A percentile compares a stretch with the other conserved stretches of the same genome.
Conservation (phyloP, 2,888 invertebrate species). For the Thecophora atra region DNA sequence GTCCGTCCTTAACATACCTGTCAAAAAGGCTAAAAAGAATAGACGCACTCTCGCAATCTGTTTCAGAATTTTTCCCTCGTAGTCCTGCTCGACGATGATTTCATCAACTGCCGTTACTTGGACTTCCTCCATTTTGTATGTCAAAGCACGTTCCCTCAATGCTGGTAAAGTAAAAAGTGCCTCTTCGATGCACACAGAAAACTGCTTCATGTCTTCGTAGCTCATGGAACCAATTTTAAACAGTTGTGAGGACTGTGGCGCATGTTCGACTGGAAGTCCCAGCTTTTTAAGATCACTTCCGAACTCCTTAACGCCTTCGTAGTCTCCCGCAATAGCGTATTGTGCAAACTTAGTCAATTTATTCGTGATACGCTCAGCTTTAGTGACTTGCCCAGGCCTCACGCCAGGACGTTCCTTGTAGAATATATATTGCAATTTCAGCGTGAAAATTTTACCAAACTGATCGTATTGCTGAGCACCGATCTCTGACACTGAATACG, state of each 20-base stretch:
- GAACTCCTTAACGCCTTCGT: slow-evolving; percentile 92
- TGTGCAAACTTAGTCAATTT: slow-evolving; percentile 93
- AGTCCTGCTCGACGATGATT: slow-evolving; percentile 87
- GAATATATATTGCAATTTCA: slow-evolving; percentile 94
- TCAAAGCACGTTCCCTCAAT: slow-evolving; percentile 86
- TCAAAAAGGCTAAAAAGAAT: slow-evolving; percentile 95
- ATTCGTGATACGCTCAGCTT: slow-evolving; percentile 90
- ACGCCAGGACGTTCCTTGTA: slow-evolving; percentile 98
- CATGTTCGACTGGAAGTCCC: slow-evolving; percentile 95
- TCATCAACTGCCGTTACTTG: slow-evolving; percentile 95
- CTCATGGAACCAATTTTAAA: slow-evolving; percentile 93
- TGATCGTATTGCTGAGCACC: slow-evolving; percentile 98
- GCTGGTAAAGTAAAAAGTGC: slow-evolving; percentile 86
- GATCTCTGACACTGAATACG: slow-evolving; percentile 94
- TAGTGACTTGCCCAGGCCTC: slow-evolving; percentile 92
- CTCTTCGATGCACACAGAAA: slow-evolving; percentile 92
- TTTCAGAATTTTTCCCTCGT: slow-evolving; percentile 82
- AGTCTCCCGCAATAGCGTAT: slow-evolving; percentile 92
- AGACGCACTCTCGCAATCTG: slow-evolving; percentile 95
- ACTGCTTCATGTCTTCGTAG: slow-evolving; percentile 90
- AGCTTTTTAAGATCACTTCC: slow-evolving; percentile 92
- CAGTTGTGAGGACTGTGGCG: slow-evolving; percentile 93
- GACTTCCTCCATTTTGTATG: slow-evolving; percentile 96
- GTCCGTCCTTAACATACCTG: slow-evolving; percentile 70
- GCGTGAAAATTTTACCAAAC: slow-evolving; percentile 98